A percentile compares a stretch with the other conserved stretches of the same genome.
phyloP scores from a whole-genome alignment of 2,797 vertebrate species.

The Galaxias olidus region DNA sequence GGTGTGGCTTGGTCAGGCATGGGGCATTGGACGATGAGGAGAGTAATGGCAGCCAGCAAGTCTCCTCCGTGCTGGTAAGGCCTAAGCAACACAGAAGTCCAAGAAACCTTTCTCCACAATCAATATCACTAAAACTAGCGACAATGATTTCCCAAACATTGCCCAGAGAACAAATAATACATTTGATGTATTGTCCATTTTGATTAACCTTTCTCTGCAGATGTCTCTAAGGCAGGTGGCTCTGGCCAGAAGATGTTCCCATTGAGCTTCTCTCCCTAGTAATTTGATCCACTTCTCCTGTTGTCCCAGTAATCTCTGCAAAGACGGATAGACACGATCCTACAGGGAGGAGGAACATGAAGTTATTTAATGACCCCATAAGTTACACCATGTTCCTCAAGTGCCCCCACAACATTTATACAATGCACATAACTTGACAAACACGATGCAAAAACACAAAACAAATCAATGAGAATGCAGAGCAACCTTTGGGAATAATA shows the following conservation, averaged over 20 bases:
- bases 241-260: slow-evolving; percentile 90
- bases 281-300: slow-evolving; percentile 73
- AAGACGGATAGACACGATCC: slow-evolving; percentile 93
- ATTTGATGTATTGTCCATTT: background rate
- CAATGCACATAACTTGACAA: too few species aligned
- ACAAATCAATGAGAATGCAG: too few species aligned
- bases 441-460: too few species aligned
- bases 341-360: slow-evolving; percentile 46
- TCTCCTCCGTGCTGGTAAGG: slow-evolving; percentile 95
- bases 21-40: slow-evolving; percentile 84
- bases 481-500: too few species aligned
- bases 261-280: slow-evolving; percentile 82
- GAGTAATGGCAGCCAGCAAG: slow-evolving; percentile 89
- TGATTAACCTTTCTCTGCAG: slow-evolving; percentile 87
- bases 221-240: slow-evolving; percentile 90
- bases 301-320: slow-evolving; percentile 84
- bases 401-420: too few species aligned
- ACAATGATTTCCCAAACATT: too few species aligned
- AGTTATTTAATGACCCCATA: too few species aligned
- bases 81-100: slow-evolving; percentile 58
- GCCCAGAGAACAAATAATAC: background rate
- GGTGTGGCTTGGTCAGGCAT: slow-evolving; percentile 86
- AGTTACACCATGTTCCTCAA: too few species aligned
- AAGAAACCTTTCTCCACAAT: too few species aligned
- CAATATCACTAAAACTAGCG: too few species aligned